Percentiles rank a stretch among this genome's conserved stretches.
Conservation (phyloP, 2,888 invertebrate species). For the Congeria kusceri region DNA sequence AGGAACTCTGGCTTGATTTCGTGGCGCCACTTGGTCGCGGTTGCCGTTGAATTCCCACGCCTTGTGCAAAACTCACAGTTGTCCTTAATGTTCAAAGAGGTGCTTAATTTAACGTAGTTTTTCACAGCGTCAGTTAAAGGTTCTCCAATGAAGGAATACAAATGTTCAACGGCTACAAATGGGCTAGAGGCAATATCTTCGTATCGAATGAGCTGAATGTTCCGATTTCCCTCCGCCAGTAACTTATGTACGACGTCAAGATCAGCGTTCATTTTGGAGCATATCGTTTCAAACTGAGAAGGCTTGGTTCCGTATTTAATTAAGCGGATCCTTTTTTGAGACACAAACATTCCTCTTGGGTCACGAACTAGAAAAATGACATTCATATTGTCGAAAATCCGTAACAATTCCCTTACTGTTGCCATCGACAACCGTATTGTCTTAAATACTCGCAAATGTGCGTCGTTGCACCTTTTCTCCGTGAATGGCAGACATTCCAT, state of each 20-base stretch:
- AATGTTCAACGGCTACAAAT: not conserved
- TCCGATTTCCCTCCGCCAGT: not conserved
- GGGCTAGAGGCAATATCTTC: slow-evolving; percentile 29
- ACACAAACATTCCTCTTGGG: slow-evolving; percentile 54
- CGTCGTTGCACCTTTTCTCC: slow-evolving; percentile 5
- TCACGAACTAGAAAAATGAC: slow-evolving; percentile 56
- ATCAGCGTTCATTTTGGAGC: slow-evolving; percentile 11
- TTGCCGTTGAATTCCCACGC: slow-evolving; percentile 26
- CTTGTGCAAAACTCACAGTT: slow-evolving; percentile 27
- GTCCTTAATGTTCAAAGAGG: slow-evolving; percentile 25
- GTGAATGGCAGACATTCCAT: slow-evolving; percentile 11
- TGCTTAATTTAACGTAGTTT: slow-evolving; percentile 24
- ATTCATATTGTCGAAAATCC: slow-evolving; percentile 46
- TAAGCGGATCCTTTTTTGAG: not conserved
- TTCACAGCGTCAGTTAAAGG: not conserved
- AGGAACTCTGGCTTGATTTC: slow-evolving; percentile 10
- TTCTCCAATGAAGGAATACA: slow-evolving; percentile 22
- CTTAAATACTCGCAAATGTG: slow-evolving; percentile 33
- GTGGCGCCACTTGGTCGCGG: slow-evolving; percentile 26
- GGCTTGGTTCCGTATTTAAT: not conserved
- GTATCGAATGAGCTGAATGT: slow-evolving; percentile 24
- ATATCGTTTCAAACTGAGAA: not conserved
- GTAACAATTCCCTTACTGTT: slow-evolving; percentile 27
- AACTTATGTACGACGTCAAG: slow-evolving; percentile 3
- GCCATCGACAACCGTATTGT: slow-evolving; percentile 51